Evolutionary conservation across 2,888 invertebrate genomes (phyloP), one percentile per base, ranked within the genome.

Genomic region (Therioaphis trifolii): DNA sequence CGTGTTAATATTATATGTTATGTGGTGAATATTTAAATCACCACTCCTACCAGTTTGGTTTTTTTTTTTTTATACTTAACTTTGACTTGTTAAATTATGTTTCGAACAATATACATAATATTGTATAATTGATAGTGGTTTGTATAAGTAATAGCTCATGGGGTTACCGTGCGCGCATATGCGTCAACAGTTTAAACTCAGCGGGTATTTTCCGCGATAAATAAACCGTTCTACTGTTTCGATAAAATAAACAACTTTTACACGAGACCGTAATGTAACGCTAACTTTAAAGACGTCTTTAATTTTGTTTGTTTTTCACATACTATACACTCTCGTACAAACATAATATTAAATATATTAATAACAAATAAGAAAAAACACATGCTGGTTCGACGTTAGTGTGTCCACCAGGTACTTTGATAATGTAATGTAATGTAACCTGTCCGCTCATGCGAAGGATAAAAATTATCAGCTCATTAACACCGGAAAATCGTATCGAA

Each of bases 131-230:
- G 21, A 58, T 58, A 21, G 58, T 11, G 58, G 58, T 58, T n/a
- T 58, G 58, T 58, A 21, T 58, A 24, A 35, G 58, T 24, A 21
- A 58, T 58, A 58, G 24, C 12, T 58, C 58, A 24, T 58, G 21
- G 21, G 58, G 21, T 58, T 21, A 58, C 58, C 21, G 15, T n/a
- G 58, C 3, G 24, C 21, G n/a, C 24, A 3, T 58, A 46, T 27
- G 27, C 46, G 46, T 46, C 24, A 71, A 71, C 71, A 71, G 71
- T 71, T 71, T 46, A 71, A 24, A 27, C 71, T 71, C 71, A 71
- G 71, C 71, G 71, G 71, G 71, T 46, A 71, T 46, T 71, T 71
- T 71, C 71, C 46, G 46, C 71, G 43, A 71, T 71, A 27, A 71
- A 71, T 71, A 49, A 71, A 71, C 27, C 27, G 46, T 71, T 58